These are phyloP conservation scores for Okamejei kenojei DNA, from an alignment of 2,797 vertebrate species.

Conservation along the genomic window DNA sequence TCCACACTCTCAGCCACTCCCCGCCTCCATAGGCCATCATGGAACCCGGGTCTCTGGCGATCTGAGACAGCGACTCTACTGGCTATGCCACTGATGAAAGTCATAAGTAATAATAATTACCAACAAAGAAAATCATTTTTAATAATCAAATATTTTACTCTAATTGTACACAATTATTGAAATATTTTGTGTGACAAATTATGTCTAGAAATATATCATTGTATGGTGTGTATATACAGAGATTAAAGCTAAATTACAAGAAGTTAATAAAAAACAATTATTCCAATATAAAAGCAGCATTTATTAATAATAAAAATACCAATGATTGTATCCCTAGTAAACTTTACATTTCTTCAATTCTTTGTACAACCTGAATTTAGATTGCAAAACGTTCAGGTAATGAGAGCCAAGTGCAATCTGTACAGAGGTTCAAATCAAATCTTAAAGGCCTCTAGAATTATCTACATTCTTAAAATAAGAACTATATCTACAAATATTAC, in stretches of 20 bases:
- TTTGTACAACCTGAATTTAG: not conserved
- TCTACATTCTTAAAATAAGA: not conserved
- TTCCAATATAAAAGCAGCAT: not conserved
- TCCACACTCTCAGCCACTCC: no score
- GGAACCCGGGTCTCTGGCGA: no score
- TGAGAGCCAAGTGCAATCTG: not conserved
- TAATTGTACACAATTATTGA: slow-evolving; percentile 7
- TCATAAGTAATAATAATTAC: not conserved
- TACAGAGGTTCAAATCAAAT: not conserved
- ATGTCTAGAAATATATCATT: not conserved
- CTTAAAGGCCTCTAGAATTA: not conserved
- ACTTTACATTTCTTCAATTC: not conserved
- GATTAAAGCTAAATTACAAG: slow-evolving; percentile 13
- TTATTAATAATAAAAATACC: not conserved
- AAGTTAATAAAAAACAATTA: not conserved
- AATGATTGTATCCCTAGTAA: slow-evolving; percentile 3
- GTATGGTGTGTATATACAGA: not conserved
- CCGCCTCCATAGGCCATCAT: no score
- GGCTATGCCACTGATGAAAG: no score
- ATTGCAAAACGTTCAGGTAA: not conserved
- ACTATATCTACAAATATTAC: not conserved
- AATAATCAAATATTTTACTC: slow-evolving; percentile 17
- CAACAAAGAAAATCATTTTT: not conserved
- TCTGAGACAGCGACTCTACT: no score
- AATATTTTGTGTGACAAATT: not conserved